These are phyloP conservation scores for Metacarcinus magister DNA, from an alignment of 2,888 invertebrate species.

Conservation along the genomic window DNA sequence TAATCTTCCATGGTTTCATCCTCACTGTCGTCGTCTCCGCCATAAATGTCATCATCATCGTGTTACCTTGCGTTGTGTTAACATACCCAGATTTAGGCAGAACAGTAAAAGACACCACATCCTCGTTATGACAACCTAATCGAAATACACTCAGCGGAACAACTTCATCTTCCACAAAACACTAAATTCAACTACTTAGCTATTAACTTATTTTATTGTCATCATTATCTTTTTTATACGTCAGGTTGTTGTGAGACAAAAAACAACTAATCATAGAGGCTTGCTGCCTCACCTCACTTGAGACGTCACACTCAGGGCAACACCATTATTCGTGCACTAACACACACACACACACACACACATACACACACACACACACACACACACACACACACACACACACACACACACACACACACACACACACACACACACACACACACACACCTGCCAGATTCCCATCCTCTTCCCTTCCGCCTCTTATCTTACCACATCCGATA, in stretches of 20 bases:
- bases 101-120: background rate
- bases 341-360: background rate
- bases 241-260: background rate
- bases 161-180: background rate
- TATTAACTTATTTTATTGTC: background rate
- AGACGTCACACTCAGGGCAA: background rate
- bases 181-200: background rate
- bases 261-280: background rate
- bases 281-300: background rate
- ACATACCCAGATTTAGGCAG: background rate
- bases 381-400: conserved; percentile 23
- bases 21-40: background rate
- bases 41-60: background rate
- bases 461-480: no score
- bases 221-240: background rate
- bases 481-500: no score
- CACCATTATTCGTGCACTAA: background rate
- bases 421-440: no score
- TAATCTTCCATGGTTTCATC: conserved; percentile 31
- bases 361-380: background rate
- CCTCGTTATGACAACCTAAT: background rate
- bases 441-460: no score
- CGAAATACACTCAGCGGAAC: background rate
- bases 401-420: background rate
- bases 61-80: background rate